A percentile compares a stretch with the other conserved stretches of the same genome.
Evolutionary conservation across 2,113 vertebrate genomes (phyloP).

Genomic region (Oxyura jamaicensis): DNA sequence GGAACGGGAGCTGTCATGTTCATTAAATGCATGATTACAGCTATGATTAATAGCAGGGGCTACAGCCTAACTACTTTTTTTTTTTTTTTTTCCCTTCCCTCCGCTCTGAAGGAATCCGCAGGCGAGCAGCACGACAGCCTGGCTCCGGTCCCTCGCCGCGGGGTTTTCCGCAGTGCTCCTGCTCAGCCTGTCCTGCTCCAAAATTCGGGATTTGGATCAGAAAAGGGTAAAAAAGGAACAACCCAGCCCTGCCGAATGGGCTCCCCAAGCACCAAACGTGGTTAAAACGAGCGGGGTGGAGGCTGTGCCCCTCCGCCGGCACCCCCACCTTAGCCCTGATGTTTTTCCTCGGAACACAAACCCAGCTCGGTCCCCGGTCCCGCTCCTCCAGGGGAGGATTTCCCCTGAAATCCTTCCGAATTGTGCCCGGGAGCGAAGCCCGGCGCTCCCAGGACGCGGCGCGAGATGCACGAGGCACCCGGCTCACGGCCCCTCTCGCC

Average conservation of each 20-base stretch:
- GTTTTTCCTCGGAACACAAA: neutral
- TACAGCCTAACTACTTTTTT: slow-evolving; percentile 26
- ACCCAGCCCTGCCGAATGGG: neutral
- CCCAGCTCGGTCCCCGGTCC: neutral
- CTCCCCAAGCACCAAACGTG: neutral
- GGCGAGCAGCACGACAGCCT: neutral
- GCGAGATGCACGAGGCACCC: neutral
- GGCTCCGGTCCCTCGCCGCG: neutral
- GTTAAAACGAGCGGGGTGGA: rapidly evolving
- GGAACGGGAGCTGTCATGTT: slow-evolving; percentile 63
- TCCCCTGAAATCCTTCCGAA: neutral
- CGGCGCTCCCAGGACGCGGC: rapidly evolving
- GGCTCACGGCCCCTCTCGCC: neutral
- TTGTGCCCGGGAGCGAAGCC: neutral
- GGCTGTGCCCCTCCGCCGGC: neutral
- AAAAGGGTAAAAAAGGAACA: neutral
- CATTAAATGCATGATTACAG: slow-evolving; percentile 74
- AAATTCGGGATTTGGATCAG: neutral
- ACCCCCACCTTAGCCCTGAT: rapidly evolving
- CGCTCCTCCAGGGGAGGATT: neutral
- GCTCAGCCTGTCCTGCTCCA: rapidly evolving
- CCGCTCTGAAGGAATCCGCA: slow-evolving; percentile 6
- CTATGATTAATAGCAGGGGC: slow-evolving; percentile 69
- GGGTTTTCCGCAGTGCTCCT: neutral
- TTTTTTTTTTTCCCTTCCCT: too few relatives aligned